Base-by-base conservation (phyloP, 1,140 invertebrate species). In the Drosophila watanabei region DNA sequence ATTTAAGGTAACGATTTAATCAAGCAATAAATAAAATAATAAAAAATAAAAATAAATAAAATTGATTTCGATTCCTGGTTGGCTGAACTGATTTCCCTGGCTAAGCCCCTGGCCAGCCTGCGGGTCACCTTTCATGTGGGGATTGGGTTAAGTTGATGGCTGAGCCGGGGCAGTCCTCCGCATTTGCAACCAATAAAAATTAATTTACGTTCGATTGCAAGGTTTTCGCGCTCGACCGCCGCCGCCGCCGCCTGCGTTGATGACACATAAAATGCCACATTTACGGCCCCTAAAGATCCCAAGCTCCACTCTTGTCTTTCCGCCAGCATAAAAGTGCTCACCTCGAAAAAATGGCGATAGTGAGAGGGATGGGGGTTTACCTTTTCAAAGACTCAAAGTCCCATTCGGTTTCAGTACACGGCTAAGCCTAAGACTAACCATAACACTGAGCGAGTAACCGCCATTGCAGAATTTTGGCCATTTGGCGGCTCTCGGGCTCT, bases 171-270 rank as follows among this genome's bases (percentile, higher is more conserved):
- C 64, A 52, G 51, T 33, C 58, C 54, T 20, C 62, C 68, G 37
- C 45, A 77, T 70, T 66, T 71, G 73, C 61, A 57, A 64, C 54
- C 86, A 62, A 89, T 89, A 86, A 89, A 89, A 90, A 79, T 85
- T 90, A 89, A 90, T 89, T 89, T 89, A 89, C 79, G 82, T 86
- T 90, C 85, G 86, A 85, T 90, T 86, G 86, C 86, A 63, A 82
- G 84, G 66, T 80, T 90, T 88, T 89, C 82, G 81, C 70, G 68
- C 54, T 69, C 54, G 46, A 35, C 41, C 45, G 60, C 35, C 73
- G 59, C 20, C 45, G 46, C 8, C 63, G 37, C 46, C 68, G 57
- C 49, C 63, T 65, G 59, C 64, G 59, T 70, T 61, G 75, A 85
- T 85, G 86, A 85, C 86, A 90, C 85, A 89, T 89, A 89, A 89